Base-by-base conservation (phyloP, 2,113 vertebrate genomes). In the Nothoprocta perdicaria region DNA sequence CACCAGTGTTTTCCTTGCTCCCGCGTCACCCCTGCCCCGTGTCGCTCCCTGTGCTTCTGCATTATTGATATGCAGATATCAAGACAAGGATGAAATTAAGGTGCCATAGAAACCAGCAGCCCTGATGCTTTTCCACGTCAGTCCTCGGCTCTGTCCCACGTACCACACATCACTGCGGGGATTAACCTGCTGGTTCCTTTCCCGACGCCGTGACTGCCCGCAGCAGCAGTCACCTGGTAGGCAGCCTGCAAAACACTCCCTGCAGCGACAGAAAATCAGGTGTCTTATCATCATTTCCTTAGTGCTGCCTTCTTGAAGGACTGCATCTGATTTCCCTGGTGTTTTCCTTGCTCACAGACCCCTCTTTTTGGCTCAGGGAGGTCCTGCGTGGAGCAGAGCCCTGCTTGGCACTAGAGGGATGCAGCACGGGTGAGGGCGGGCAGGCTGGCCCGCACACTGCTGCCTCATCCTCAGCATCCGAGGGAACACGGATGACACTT, bases 101-200 rank as follows among this genome's bases (percentile, higher is more conserved):
- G 87, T 72, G 57, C 85, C 69, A 88, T 9, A 88, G 83, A 88
- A 91, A 89, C 24, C 22, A 69, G 71, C 40, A 65, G 50, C 62
- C 75, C n/a, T 0, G 1, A 71, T 0, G 1, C 73, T 74, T 74
- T 91, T 88, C 90, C 67, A 4, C 9, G 6, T 94, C 84, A 86
- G 27, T 50, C 77, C 55, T 74, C 71, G 8, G 1, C 29, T 77
- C 68, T 46, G 22, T 88, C 76, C 65, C 80, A 55, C 61, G 50
- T 8, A 43, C 77, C 80, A 57, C 53, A 57, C 52, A 68, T 74
- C 58, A 77, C 60, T 77, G 58, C 14, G 8, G 61, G 72, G 87
- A 92, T 96, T 95, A 92, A 93, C 84, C 81, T 94, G 78, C 71
- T 15, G 45, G 65, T 80, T 90, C 57, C 71, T 93, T 82, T 75